phyloP scores from a whole-genome alignment of 1,140 invertebrate genomes.

The Bombus pyrosoma region DNA sequence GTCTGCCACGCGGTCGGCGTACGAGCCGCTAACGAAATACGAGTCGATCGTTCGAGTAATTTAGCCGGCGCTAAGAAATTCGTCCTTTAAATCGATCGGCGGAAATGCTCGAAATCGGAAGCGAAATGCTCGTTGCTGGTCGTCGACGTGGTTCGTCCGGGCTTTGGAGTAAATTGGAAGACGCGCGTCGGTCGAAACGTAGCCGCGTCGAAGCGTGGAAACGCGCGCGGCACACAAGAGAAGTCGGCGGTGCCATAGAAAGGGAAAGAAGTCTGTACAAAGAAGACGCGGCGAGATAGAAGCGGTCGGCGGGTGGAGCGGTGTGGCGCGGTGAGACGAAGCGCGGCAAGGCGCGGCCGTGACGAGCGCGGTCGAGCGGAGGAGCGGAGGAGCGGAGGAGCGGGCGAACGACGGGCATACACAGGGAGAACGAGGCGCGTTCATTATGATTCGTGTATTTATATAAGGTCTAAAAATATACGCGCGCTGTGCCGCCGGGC shows the following conservation, averaged over 20 bases:
- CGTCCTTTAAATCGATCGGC: no score
- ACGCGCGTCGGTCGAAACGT: neutral
- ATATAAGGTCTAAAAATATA: slow-evolving; percentile 83
- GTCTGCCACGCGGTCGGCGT: no score
- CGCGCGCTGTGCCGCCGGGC: slow-evolving; percentile 79
- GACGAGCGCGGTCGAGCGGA: slow-evolving; percentile 19
- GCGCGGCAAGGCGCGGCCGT: slow-evolving; percentile 49
- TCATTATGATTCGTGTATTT: slow-evolving; percentile 83
- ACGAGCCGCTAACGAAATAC: no score
- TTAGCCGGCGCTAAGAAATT: no score
- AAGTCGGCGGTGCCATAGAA: slow-evolving; percentile 35
- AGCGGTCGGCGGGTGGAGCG: slow-evolving; percentile 11
- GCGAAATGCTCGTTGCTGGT: no score
- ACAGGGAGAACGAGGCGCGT: slow-evolving; percentile 70
- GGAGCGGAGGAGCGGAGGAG: slow-evolving; percentile 20
- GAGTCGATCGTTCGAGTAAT: no score
- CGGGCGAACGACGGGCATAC: slow-evolving; percentile 52
- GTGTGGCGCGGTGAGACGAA: slow-evolving; percentile 25
- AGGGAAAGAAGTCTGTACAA: slow-evolving; percentile 61
- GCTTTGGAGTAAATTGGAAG: neutral
- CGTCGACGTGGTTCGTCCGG: no score
- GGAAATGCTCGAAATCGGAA: no score
- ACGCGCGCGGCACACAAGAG: slow-evolving; percentile 30
- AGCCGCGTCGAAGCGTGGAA: neutral
- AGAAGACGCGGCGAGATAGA: slow-evolving; percentile 67